Percentiles rank a stretch among this genome's conserved stretches.
Conservation (phyloP, 2,888 invertebrate genomes). For the Rutpela maculata region DNA sequence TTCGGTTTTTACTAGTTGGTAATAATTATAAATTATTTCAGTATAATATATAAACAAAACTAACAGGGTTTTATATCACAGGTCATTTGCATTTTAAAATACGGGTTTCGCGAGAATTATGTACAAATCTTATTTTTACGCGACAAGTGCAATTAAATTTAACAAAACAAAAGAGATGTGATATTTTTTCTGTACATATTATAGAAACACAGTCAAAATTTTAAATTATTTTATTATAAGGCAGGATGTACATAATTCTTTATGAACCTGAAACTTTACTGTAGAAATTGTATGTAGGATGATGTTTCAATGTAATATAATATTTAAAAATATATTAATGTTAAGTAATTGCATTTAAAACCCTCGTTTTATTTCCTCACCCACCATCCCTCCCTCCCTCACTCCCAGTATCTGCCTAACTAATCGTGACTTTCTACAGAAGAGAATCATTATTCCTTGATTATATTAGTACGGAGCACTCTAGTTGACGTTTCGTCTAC, state of each 20-base stretch:
- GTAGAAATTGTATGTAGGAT: slow-evolving; percentile 71
- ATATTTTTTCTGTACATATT: slow-evolving; percentile 52
- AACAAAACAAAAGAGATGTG: slow-evolving; percentile 48
- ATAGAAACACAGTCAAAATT: slow-evolving; percentile 52
- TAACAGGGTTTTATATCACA: slow-evolving; percentile 67
- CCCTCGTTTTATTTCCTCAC: slow-evolving; percentile 47
- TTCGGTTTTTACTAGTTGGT: slow-evolving; percentile 60
- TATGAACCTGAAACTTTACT: slow-evolving; percentile 66
- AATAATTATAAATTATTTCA: slow-evolving; percentile 49
- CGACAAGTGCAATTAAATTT: slow-evolving; percentile 64
- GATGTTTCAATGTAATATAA: slow-evolving; percentile 72
- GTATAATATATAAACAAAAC: slow-evolving; percentile 57
- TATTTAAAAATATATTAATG: slow-evolving; percentile 72
- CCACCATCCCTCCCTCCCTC: not conserved
- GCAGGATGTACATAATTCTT: slow-evolving; percentile 62
- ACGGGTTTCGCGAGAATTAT: slow-evolving; percentile 62
- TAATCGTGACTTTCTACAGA: too few relatives aligned
- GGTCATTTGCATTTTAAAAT: slow-evolving; percentile 60
- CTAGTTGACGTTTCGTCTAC: too few relatives aligned
- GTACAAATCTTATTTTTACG: slow-evolving; percentile 48
- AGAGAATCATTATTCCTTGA: too few relatives aligned
- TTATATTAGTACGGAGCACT: too few relatives aligned
- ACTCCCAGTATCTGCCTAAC: too few relatives aligned
- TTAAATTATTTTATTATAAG: slow-evolving; percentile 53
- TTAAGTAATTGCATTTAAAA: slow-evolving; percentile 65